These are phyloP conservation scores for Drosophila pandora DNA, from an alignment of 1,140 invertebrate species.

Conservation along the genomic window DNA sequence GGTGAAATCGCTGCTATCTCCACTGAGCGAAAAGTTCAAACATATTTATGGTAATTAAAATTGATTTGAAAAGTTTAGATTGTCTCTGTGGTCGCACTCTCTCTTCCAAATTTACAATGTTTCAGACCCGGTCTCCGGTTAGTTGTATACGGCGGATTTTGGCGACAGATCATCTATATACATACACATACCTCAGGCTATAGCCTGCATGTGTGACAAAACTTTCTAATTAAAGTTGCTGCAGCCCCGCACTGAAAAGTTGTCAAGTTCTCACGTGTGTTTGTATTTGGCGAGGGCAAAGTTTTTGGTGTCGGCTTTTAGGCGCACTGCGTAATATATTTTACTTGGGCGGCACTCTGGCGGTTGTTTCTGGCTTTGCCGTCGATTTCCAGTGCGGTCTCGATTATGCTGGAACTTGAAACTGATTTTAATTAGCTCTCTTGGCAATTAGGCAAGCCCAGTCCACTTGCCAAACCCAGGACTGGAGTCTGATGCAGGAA, in stretches of 20 bases:
- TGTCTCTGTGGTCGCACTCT: slow-evolving; percentile 66
- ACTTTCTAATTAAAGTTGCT: slow-evolving; percentile 78
- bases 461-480: not conserved
- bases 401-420: slow-evolving; percentile 52
- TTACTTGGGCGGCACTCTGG: slow-evolving; percentile 21
- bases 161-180: not conserved
- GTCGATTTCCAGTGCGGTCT: slow-evolving; percentile 15
- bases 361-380: slow-evolving; percentile 9
- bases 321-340: slow-evolving; percentile 68
- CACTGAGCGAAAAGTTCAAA: slow-evolving; percentile 59
- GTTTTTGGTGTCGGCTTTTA: slow-evolving; percentile 69
- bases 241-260: slow-evolving; percentile 60
- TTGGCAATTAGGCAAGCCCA: slow-evolving; percentile 45
- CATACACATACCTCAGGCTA: not conserved
- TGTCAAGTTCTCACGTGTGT: slow-evolving; percentile 75
- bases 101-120: slow-evolving; percentile 56
- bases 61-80: slow-evolving; percentile 83
- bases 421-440: slow-evolving; percentile 69
- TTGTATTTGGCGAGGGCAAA: slow-evolving; percentile 57
- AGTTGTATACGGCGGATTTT: slow-evolving; percentile 19
- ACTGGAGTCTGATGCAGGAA: not conserved
- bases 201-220: slow-evolving; percentile 74
- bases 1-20: slow-evolving; percentile 32
- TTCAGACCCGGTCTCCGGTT: slow-evolving; percentile 41
- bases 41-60: slow-evolving; percentile 83